Evolutionary conservation across 2,797 vertebrate species (phyloP), one percentile per base, ranked within the genome.

Genomic region (Amphiprion clarkii): DNA sequence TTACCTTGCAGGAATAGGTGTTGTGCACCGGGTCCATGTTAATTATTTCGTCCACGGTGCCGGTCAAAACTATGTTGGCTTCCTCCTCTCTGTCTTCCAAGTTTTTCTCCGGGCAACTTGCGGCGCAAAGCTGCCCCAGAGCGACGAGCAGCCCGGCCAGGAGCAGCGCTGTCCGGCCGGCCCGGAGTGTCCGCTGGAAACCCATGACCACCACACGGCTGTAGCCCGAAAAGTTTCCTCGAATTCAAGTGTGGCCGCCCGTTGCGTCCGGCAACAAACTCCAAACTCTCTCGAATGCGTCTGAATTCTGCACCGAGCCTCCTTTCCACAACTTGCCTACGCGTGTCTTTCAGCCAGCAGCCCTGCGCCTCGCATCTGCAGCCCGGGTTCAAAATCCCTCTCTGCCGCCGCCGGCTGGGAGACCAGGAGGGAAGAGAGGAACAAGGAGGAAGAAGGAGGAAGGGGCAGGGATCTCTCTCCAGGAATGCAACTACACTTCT

Each of bases 1-100:
- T 93, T 92, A 99, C 98, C 98, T 99, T 99, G 96, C 98, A 98
- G 0, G 97, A 99, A 73, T 99, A 99, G 36, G 97, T 98, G 79
- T 97, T 96, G 55, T 98, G 97, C 70, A 99, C 97, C 29, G 98
- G 98, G 90, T 99, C 98, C 95, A 98, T 92, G 92, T 99, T 98
- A 89, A 98, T 94, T 39, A 99, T 99, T 88, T 99, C 98, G 85
- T 99, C 97, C 93, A 99, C 98, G 19, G 98, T 99, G 64, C 98
- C 98, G 60, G 98, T 99, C 77, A 99, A 88, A 81, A 99, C 98
- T 76, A 99, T 90, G 90, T 98, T 98, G 74, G 98, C 98, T 83
- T 97, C 96, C 54, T 99, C 98, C 87, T 99, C 98, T 52, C 97
- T 64, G 73, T 95, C 93, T 90, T 99, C 96, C 92, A 99, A 91